Evolutionary conservation across 2,797 vertebrate genomes (phyloP).

Genomic region (Amazona ochrocephala): DNA sequence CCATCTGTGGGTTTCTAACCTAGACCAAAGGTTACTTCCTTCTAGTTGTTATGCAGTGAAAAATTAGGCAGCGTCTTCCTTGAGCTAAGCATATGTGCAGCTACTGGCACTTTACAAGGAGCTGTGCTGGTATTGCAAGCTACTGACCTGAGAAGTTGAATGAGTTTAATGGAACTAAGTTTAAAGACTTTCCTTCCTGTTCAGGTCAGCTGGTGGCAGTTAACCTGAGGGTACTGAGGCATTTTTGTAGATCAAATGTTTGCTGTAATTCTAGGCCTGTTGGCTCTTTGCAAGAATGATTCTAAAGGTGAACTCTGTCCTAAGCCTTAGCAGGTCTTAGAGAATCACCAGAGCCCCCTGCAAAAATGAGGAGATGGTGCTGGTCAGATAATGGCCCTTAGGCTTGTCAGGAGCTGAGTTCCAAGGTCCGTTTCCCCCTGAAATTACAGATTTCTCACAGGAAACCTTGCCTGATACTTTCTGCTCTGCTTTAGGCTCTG

Average conservation of each 20-base stretch:
- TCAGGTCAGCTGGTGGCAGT: not conserved
- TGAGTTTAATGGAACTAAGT: not conserved
- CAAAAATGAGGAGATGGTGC: not conserved
- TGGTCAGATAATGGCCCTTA: not conserved
- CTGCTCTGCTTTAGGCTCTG: not conserved
- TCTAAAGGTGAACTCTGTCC: not conserved
- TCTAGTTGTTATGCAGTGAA: not conserved
- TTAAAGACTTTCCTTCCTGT: not conserved
- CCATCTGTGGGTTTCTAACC: constrained; percentile 4
- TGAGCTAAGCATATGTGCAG: not conserved
- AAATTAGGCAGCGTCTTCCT: not conserved
- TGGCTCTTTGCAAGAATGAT: not conserved
- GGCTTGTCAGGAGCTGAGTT: not conserved
- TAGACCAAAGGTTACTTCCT: constrained; percentile 5
- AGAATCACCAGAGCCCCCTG: not conserved
- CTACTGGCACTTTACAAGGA: not conserved
- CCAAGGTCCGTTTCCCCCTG: not conserved
- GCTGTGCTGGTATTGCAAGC: rapidly evolving
- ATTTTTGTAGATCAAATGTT: not conserved
- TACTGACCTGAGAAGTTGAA: not conserved
- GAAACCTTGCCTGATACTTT: not conserved
- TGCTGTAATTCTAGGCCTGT: not conserved
- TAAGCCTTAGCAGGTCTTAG: not conserved
- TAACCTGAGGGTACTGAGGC: not conserved
- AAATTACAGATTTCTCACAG: not conserved